Percentiles rank a stretch among this genome's conserved stretches.
Conservation (phyloP, 2,797 vertebrate species). For the Crypturellus tataupa region DNA sequence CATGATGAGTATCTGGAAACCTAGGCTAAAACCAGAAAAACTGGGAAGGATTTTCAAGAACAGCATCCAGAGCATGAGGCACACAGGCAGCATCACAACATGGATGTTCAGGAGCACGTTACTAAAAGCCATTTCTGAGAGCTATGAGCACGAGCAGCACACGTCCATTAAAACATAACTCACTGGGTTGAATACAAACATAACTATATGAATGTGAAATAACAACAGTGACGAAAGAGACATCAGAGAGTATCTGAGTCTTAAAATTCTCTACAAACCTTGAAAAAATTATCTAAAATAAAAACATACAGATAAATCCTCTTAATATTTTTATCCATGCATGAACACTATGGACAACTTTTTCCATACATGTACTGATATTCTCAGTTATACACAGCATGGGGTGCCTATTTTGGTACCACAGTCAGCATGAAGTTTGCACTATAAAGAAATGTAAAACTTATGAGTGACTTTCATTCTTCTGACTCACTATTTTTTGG, state of each 20-base stretch:
- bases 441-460: neutral
- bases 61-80: neutral
- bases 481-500: neutral
- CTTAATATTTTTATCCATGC: neutral
- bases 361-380: neutral
- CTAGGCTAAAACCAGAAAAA: neutral
- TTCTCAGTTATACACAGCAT: neutral
- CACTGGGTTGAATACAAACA: neutral
- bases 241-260: neutral
- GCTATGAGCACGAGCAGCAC: fast-evolving
- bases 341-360: neutral
- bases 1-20: neutral
- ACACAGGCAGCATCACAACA: fast-evolving
- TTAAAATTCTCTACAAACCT: neutral
- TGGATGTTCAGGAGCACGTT: neutral
- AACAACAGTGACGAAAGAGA: neutral
- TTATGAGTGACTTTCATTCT: fast-evolving
- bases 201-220: neutral
- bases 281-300: neutral
- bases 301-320: neutral
- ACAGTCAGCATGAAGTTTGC: fast-evolving
- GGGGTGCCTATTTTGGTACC: neutral
- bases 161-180: neutral
- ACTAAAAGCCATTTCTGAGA: neutral
- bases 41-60: neutral